Base-by-base conservation (phyloP, 2,888 invertebrate genomes). In the Plutella xylostella region DNA sequence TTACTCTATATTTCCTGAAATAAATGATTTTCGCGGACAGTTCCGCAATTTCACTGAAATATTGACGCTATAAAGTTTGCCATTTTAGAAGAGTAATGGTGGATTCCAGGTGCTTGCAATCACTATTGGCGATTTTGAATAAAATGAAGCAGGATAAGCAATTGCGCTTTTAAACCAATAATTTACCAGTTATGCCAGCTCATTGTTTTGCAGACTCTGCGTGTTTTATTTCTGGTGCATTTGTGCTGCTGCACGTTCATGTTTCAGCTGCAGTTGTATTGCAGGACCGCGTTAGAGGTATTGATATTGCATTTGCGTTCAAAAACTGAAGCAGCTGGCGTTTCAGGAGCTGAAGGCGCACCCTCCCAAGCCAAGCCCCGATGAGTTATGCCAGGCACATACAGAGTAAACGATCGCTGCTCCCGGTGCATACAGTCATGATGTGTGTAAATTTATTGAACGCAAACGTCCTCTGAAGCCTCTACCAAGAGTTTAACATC, bases 61-160 rank as follows among this genome's bases (percentile, higher is more conserved):
- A 72, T 72, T 65, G 66, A 66, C 48, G 68, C 65, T 61, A 68
- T 72, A 72, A 68, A 69, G 61, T 67, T 65, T 64, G 67, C 72
- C 69, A 70, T 72, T 72, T 72, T 68, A 69, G 68, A 71, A 71
- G 72, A 72, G 66, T 70, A 68, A 72, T 72, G 63, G 70, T 56
- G 49, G 59, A 68, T 55, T 71, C 67, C 72, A 73, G 73, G 69
- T 73, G 73, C 57, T 60, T 59, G 59, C 68, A 68, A 71, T 71
- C 69, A 71, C 71, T 68, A 72, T 68, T 65, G 65, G 66, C 49
- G 50, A 50, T 52, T 53, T 53, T 49, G 56, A 66, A 72, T 65
- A 68, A 70, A 70, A 67, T 61, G 61, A 63, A 64, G 60, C 57
- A 56, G 60, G 60, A 60, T 65, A 65, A 66, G 61, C 58, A 61